Percentiles rank a stretch among this genome's conserved stretches.
These are phyloP conservation scores for Chloroceryle inda DNA, from an alignment of 2,797 vertebrate genomes.

Conservation along the genomic window DNA sequence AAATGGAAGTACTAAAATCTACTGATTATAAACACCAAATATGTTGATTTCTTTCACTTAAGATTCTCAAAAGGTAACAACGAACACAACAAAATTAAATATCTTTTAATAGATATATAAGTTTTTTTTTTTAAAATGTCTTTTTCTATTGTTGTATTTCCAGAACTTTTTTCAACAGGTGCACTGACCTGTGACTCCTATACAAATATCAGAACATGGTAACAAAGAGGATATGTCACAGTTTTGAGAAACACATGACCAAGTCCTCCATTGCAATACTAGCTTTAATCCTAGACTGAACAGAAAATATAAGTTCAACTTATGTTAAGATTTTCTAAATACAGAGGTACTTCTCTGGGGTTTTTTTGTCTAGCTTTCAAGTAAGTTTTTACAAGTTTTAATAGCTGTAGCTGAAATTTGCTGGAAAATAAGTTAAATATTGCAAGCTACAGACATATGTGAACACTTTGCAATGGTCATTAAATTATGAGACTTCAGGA, in stretches of 20 bases:
- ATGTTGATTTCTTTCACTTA: slow-evolving; percentile 31
- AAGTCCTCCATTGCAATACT: not conserved
- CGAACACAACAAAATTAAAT: slow-evolving; percentile 24
- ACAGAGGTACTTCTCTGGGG: not conserved
- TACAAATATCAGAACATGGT: not conserved
- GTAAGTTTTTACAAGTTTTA: not conserved
- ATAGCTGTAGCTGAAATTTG: not conserved
- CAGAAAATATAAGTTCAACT: not conserved
- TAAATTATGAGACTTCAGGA: not conserved
- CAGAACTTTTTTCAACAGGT: not conserved
- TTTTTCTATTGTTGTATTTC: not conserved
- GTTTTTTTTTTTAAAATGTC: not conserved
- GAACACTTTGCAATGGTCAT: not conserved
- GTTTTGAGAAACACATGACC: not conserved
- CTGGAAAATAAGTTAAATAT: not conserved
- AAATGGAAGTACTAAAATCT: slow-evolving; percentile 45
- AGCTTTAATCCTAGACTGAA: not conserved
- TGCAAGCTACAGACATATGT: not conserved
- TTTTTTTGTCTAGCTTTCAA: not conserved
- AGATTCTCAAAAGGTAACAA: not conserved
- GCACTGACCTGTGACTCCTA: not conserved
- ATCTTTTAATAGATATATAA: not conserved
- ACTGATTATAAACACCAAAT: slow-evolving; percentile 3
- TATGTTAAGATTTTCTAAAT: not conserved
- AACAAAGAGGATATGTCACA: not conserved